A percentile compares a stretch with the other conserved stretches of the same genome.
Evolutionary conservation across 2,113 vertebrate species (phyloP).

Genomic region (Osmerus mordax): DNA sequence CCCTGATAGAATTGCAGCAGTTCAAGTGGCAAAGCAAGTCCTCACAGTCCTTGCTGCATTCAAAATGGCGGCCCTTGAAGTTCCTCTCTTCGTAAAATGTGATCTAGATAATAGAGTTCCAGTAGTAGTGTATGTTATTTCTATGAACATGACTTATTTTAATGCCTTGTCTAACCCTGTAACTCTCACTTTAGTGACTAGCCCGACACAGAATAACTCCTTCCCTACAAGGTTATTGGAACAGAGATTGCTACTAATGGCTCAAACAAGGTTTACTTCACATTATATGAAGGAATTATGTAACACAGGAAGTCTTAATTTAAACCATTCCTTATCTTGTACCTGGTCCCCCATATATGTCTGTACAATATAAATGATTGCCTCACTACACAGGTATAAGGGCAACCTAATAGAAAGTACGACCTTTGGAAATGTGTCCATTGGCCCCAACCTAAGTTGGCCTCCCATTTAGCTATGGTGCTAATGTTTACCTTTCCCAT

Average conservation of each 20-base stretch:
- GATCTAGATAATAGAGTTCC: conserved; percentile 44
- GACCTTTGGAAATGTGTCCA: too few species aligned
- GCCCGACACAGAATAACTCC: not conserved
- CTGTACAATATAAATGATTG: too few species aligned
- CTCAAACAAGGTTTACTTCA: too few species aligned
- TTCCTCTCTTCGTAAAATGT: conserved; percentile 65
- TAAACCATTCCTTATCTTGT: too few species aligned
- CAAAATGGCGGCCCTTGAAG: conserved; percentile 54
- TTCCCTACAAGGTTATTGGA: too few species aligned
- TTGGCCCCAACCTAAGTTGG: too few species aligned
- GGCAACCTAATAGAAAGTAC: too few species aligned
- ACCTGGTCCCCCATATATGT: too few species aligned
- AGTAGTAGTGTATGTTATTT: not conserved
- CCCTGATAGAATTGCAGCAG: conserved; percentile 61
- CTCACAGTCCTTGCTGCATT: conserved; percentile 66
- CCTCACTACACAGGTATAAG: too few species aligned
- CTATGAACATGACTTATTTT: not conserved
- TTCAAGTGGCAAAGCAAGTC: conserved; percentile 51
- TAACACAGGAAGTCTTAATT: too few species aligned
- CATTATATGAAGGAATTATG: too few species aligned
- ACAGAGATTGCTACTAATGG: too few species aligned
- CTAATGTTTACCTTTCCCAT: conserved; percentile 64
- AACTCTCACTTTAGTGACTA: not conserved
- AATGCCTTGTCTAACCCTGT: not conserved
- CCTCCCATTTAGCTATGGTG: not conserved